These are phyloP conservation scores for Tuta absoluta DNA, from an alignment of 2,888 invertebrate species.

Conservation along the genomic window DNA sequence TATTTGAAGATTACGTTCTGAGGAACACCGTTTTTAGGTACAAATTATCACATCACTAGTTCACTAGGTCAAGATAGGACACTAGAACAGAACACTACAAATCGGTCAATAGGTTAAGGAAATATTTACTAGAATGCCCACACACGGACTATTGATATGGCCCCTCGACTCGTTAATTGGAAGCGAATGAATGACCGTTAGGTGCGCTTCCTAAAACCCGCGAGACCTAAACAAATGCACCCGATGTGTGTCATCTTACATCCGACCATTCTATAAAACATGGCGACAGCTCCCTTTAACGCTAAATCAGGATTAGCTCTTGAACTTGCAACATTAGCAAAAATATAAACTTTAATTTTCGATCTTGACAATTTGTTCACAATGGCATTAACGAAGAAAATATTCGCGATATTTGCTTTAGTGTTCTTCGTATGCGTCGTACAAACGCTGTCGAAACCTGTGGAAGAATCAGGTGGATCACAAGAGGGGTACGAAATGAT, in stretches of 20 bases:
- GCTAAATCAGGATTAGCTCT: slow-evolving; percentile 59
- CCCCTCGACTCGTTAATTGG: slow-evolving; percentile 65
- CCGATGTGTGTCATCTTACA: slow-evolving; percentile 67
- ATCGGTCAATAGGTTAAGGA: slow-evolving; percentile 1
- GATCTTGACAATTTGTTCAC: slow-evolving; percentile 12
- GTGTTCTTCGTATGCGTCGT: slow-evolving; percentile 41
- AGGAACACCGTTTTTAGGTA: neutral
- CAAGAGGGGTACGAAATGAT: slow-evolving; percentile 43
- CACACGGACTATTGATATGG: slow-evolving; percentile 57
- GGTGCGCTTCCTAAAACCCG: slow-evolving; percentile 64
- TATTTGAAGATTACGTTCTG: no score
- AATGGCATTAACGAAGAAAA: slow-evolving; percentile 46
- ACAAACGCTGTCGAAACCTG: slow-evolving; percentile 48
- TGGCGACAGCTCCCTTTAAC: slow-evolving; percentile 37
- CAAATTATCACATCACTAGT: slow-evolving; percentile 22
- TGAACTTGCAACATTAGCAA: slow-evolving; percentile 29
- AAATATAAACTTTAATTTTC: neutral
- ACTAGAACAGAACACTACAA: neutral
- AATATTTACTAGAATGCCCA: neutral
- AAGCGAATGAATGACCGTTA: slow-evolving; percentile 70
- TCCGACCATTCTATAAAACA: slow-evolving; percentile 64
- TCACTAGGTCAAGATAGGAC: slow-evolving; percentile 11
- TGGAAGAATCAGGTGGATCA: slow-evolving; percentile 40
- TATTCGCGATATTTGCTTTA: slow-evolving; percentile 42
- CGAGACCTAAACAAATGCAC: slow-evolving; percentile 68